These are phyloP conservation scores for Sternotherus odoratus DNA, from an alignment of 2,797 vertebrate species.

Conservation along the genomic window DNA sequence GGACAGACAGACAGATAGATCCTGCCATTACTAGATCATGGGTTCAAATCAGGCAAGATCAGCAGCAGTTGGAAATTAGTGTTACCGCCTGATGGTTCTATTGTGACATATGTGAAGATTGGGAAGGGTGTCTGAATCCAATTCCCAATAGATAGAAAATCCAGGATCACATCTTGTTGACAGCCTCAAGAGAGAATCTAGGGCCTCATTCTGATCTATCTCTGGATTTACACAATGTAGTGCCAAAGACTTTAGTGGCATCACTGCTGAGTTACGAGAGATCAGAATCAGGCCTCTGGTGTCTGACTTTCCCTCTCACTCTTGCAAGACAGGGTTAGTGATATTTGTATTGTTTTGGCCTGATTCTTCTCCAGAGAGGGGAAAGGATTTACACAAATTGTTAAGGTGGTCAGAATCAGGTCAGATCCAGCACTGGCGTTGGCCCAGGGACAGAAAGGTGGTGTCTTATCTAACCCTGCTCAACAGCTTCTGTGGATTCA, in stretches of 20 bases:
- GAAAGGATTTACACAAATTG: background rate
- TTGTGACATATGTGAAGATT: rapidly evolving
- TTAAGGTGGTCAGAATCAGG: background rate
- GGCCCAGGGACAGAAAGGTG: background rate
- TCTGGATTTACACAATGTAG: background rate
- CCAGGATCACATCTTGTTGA: background rate
- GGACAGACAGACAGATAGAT: background rate
- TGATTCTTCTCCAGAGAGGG: background rate
- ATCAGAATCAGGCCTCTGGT: background rate
- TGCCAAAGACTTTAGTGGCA: background rate
- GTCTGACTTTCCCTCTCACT: background rate
- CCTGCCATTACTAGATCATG: rapidly evolving
- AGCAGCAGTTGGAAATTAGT: background rate
- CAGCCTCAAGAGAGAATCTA: background rate
- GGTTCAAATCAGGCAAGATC: background rate
- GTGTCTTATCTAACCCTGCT: background rate
- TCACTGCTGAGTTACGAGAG: background rate
- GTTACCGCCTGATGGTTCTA: rapidly evolving
- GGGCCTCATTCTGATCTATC: too few species aligned
- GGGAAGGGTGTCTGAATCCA: rapidly evolving
- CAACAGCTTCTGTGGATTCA: background rate
- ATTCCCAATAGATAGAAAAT: background rate
- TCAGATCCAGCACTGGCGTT: rapidly evolving
- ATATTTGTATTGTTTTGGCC: background rate
- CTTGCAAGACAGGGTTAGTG: background rate